phyloP scores from a whole-genome alignment of 2,888 invertebrate genomes.

The Brachycybe producta region DNA sequence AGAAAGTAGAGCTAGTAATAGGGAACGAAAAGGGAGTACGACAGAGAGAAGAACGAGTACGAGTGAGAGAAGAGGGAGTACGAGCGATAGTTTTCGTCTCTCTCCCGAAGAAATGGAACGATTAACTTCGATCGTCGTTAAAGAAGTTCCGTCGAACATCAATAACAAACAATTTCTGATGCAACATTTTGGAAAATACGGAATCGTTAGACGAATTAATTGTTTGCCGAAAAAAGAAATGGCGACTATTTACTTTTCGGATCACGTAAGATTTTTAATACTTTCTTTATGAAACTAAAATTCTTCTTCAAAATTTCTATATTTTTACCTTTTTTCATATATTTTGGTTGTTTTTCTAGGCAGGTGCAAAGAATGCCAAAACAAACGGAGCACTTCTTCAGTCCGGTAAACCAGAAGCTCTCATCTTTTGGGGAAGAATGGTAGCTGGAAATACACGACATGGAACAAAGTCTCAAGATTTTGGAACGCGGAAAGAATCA shows the following conservation, averaged over 20 bases:
- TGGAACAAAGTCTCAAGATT: too few relatives aligned
- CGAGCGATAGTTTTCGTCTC: background rate
- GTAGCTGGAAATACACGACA: constrained; percentile 16
- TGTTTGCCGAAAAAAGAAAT: constrained; percentile 48
- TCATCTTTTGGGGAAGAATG: constrained; percentile 23
- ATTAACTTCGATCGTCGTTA: constrained; percentile 27
- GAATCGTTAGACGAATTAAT: constrained; percentile 50
- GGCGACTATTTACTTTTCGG: constrained; percentile 57
- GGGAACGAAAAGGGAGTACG: too few relatives aligned
- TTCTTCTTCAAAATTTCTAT: too few relatives aligned
- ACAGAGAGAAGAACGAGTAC: background rate
- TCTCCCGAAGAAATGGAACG: constrained; percentile 11
- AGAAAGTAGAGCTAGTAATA: too few relatives aligned
- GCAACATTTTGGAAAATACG: constrained; percentile 47
- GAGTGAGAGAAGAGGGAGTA: background rate
- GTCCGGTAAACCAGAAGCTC: constrained; percentile 20
- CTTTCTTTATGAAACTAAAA: too few relatives aligned
- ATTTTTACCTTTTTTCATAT: too few relatives aligned
- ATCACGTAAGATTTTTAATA: constrained; percentile 34
- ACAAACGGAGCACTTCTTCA: constrained; percentile 28
- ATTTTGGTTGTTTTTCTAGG: constrained; percentile 25
- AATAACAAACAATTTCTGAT: constrained; percentile 28
- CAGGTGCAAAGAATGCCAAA: constrained; percentile 31
- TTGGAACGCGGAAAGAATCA: background rate
- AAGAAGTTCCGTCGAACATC: constrained; percentile 29